Base-by-base conservation (phyloP, 2,888 invertebrate genomes). In the Netelia virgata region DNA sequence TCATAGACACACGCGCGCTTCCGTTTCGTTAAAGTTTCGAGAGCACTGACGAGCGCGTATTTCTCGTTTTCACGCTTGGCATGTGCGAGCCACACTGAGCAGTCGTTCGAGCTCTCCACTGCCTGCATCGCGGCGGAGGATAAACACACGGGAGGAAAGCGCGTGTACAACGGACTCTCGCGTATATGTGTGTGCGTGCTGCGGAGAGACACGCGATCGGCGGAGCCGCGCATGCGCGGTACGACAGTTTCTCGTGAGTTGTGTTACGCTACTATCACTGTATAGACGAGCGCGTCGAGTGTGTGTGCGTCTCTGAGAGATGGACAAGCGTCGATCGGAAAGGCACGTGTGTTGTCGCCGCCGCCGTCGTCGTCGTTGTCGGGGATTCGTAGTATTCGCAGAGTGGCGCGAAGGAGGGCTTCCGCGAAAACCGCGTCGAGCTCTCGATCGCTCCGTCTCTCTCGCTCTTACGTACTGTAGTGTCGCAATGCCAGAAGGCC, bases 401-500 rank as follows among this genome's bases (percentile, higher is more conserved):
- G 91, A 92, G 92, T 92, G 90, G 91, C 91, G 89, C 92, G 92
- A 92, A 93, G 91, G 89, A 90, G 88, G 91, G 89, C 90, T 93
- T 93, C 93, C 92, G 92, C 92, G 93, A 93, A 93, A 84, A 87
- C 79, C 86, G 77, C 83, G 85, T 86, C 87, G 86, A 82, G 82
- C 80, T 83, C 85, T 79, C 79, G 84, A 79, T 76, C 16, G 63
- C 74, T 73, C 36, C 28, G 63, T 63, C 47, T 57, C 73, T 36
- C 83, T 50, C 50, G 47, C 78, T 78, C 41, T 68, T 57, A 23
- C 59, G 81, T 66, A 50, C 63, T 66, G 70, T 80, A 89, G 90
- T 92, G 92, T 92, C 91, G 93, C 92, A 92, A 92, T 90, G 91
- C 91, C 90, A 93, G 92, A 92, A 93, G 92, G 92, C 92, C 92